These are phyloP conservation scores for Oriolus oriolus DNA, from an alignment of 2,113 vertebrate species.

Conservation along the genomic window DNA sequence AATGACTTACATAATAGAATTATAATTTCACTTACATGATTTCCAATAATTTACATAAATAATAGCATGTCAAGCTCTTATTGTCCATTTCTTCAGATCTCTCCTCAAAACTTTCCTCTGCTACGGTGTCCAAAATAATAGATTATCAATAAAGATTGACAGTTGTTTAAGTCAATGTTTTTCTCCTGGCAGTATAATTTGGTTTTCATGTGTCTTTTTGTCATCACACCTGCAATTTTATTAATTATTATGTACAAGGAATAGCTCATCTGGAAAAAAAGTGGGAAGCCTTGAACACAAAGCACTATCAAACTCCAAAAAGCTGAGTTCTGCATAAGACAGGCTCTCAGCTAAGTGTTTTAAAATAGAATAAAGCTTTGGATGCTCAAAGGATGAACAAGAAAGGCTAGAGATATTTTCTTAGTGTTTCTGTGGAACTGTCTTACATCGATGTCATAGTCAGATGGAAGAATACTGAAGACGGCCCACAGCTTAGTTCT, in stretches of 20 bases:
- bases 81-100: neutral
- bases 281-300: neutral
- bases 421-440: neutral
- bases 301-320: neutral
- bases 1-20: neutral
- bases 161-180: neutral
- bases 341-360: neutral
- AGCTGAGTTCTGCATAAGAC: neutral
- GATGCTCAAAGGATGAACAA: neutral
- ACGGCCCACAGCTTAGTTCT: neutral
- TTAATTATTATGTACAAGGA: neutral
- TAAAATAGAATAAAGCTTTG: neutral
- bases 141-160: neutral
- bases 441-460: neutral
- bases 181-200: neutral
- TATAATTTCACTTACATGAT: neutral
- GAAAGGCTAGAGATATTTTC: neutral
- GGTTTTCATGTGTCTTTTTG: neutral
- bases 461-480: neutral
- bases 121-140: neutral
- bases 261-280: neutral
- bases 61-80: neutral
- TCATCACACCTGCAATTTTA: neutral
- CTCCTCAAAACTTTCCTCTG: neutral
- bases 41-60: neutral